Evolutionary conservation across 2,888 invertebrate genomes (phyloP).

Genomic region (Ectemnius lituratus): DNA sequence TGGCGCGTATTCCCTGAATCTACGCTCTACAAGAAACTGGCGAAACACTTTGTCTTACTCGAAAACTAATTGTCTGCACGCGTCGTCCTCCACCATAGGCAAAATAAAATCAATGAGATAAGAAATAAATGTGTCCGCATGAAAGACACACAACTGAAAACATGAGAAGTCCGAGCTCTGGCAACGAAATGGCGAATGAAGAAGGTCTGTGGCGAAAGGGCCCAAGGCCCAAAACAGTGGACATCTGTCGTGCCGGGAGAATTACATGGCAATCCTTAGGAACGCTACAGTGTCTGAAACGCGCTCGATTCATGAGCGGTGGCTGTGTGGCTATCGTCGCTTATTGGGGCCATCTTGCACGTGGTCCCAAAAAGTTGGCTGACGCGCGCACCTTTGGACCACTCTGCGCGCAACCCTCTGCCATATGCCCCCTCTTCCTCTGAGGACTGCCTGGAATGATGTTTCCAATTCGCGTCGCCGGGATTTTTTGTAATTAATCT

Average conservation of each 20-base stretch:
- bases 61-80: not conserved
- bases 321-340: slow-evolving; percentile 30
- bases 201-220: too few relatives aligned
- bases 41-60: slow-evolving; percentile 27
- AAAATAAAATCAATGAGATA: too few relatives aligned
- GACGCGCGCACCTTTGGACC: slow-evolving; percentile 10
- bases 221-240: not conserved
- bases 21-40: slow-evolving; percentile 23
- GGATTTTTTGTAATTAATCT: slow-evolving; percentile 77
- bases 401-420: slow-evolving; percentile 11
- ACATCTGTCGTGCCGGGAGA: not conserved
- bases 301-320: slow-evolving; percentile 12
- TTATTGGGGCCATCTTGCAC: slow-evolving; percentile 54
- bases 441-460: slow-evolving; percentile 69
- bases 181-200: too few relatives aligned
- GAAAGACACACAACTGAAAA: too few relatives aligned
- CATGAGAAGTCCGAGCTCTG: too few relatives aligned
- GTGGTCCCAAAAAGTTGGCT: slow-evolving; percentile 45
- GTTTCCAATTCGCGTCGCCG: slow-evolving; percentile 73
- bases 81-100: too few relatives aligned
- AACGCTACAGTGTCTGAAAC: not conserved
- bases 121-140: too few relatives aligned
- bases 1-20: slow-evolving; percentile 32
- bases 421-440: slow-evolving; percentile 10
- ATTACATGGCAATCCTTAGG: not conserved